Evolutionary conservation across 2,113 vertebrate species (phyloP).

Genomic region (Herpailurus yagouaroundi): DNA sequence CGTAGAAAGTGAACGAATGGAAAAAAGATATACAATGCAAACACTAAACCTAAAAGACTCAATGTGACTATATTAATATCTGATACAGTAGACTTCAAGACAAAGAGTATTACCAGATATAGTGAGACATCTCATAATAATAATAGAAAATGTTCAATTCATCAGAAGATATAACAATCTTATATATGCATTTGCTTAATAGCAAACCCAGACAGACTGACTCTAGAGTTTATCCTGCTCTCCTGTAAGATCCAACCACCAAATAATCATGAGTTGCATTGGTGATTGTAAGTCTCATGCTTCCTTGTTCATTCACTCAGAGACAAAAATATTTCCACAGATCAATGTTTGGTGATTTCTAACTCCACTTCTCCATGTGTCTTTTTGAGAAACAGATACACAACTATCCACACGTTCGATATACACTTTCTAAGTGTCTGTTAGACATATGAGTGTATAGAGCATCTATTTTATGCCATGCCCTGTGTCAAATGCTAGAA

Average conservation of each 20-base stretch:
- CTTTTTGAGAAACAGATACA: background rate
- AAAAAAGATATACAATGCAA: background rate
- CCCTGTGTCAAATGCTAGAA: background rate
- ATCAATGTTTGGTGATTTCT: background rate
- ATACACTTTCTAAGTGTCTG: background rate
- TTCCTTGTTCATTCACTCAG: background rate
- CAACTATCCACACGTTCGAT: background rate
- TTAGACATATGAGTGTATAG: background rate
- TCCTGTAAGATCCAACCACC: background rate
- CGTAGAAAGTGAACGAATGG: background rate
- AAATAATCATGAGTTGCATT: background rate
- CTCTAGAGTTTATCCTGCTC: background rate
- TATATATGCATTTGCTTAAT: background rate
- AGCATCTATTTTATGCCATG: slow-evolving; percentile 18
- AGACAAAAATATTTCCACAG: slow-evolving; percentile 2
- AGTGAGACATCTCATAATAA: background rate
- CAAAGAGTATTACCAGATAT: background rate
- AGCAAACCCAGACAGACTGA: background rate
- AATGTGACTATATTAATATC: background rate
- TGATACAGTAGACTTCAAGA: background rate
- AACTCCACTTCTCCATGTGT: background rate
- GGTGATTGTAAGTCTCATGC: background rate
- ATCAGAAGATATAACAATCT: background rate
- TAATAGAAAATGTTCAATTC: background rate
- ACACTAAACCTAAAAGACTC: background rate